Evolutionary conservation across 2,888 invertebrate species (phyloP).

Genomic region (Pimpla rufipes): DNA sequence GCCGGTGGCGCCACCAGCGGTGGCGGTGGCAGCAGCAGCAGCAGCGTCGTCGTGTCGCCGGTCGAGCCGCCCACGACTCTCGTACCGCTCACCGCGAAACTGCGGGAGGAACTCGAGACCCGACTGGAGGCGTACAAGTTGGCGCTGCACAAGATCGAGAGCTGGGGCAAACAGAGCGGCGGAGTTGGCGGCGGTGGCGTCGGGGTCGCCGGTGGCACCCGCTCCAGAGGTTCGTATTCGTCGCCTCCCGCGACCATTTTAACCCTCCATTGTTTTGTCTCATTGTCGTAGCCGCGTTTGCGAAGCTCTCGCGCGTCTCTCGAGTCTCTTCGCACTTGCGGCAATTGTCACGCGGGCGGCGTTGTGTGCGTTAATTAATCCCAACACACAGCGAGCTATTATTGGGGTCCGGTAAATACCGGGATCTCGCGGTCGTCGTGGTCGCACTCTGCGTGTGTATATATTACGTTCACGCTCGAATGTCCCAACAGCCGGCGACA

Average conservation of each 20-base stretch:
- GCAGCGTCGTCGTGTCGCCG: constrained; percentile 28
- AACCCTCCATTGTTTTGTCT: constrained; percentile 44
- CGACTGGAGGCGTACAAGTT: constrained; percentile 95
- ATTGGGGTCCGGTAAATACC: background rate
- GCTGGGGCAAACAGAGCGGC: constrained; percentile 84
- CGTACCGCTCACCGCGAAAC: constrained; percentile 93
- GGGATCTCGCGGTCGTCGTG: too few species aligned
- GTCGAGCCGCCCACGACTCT: constrained; percentile 81
- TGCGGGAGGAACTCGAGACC: constrained; percentile 93
- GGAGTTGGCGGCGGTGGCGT: constrained; percentile 51
- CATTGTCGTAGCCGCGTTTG: constrained; percentile 3
- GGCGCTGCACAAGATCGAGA: constrained; percentile 94
- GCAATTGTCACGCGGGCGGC: too few species aligned
- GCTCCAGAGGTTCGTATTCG: constrained; percentile 77
- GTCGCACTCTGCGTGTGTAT: background rate
- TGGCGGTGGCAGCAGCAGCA: too few species aligned
- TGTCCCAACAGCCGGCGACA: constrained; percentile 75
- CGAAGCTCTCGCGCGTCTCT: background rate
- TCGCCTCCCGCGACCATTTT: background rate
- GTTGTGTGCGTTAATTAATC: background rate
- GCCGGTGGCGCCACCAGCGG: too few species aligned
- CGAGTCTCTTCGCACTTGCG: too few species aligned
- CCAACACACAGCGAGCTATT: background rate
- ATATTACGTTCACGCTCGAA: background rate
- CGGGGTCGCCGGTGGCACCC: constrained; percentile 80